These are phyloP conservation scores for Nomada lathburiana DNA, from an alignment of 2,888 invertebrate species.

Conservation along the genomic window DNA sequence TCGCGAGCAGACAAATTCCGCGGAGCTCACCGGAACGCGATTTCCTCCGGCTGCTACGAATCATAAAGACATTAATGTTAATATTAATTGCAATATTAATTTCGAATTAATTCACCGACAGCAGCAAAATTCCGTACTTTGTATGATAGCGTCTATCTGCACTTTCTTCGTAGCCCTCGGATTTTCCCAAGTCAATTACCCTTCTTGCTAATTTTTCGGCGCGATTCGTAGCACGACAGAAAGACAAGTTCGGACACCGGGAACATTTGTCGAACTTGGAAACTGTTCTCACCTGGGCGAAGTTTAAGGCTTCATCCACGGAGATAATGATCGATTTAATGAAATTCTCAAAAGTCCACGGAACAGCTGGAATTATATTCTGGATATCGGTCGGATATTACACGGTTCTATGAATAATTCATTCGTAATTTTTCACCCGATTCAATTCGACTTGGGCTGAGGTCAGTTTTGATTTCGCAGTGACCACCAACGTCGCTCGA, in stretches of 20 bases:
- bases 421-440: conserved; percentile 57
- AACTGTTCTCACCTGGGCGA: not conserved
- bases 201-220: not conserved
- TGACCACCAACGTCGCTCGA: conserved; percentile 1
- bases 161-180: not conserved
- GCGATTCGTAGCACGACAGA: not conserved
- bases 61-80: not conserved
- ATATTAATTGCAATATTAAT: not conserved
- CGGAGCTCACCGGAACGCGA: not conserved
- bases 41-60: not conserved
- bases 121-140: too few species aligned
- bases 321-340: conserved; percentile 48
- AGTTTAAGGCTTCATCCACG: conserved; percentile 18
- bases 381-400: conserved; percentile 54
- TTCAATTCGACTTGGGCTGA: conserved; percentile 60
- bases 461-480: conserved; percentile 35
- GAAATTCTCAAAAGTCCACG: conserved; percentile 46
- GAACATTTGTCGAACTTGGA: not conserved
- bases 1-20: not conserved
- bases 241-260: not conserved
- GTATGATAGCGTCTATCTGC: not conserved
- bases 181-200: not conserved
- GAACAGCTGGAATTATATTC: conserved; percentile 42
- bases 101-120: not conserved
- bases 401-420: conserved; percentile 60